These are phyloP conservation scores for Pseudorectes ferrugineus DNA, from an alignment of 2,113 vertebrate species.

Conservation along the genomic window DNA sequence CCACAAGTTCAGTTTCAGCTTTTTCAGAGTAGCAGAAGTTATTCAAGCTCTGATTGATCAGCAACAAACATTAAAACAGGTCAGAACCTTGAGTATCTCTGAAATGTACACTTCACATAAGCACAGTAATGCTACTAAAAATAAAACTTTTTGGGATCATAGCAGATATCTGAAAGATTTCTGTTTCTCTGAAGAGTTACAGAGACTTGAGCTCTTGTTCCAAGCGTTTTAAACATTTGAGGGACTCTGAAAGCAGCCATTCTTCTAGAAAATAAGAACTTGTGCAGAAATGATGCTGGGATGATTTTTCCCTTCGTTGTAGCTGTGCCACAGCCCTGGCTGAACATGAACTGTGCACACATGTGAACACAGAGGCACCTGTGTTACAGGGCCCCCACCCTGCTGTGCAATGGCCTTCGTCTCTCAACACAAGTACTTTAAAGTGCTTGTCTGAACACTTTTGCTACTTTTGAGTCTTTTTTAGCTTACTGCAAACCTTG, in stretches of 20 bases:
- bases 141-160: not conserved
- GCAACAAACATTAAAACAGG: not conserved
- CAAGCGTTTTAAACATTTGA: not conserved
- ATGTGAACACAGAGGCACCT: no score
- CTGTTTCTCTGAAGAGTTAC: not conserved
- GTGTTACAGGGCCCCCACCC: not conserved
- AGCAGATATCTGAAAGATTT: not conserved
- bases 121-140: not conserved
- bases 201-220: not conserved
- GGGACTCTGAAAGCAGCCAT: not conserved
- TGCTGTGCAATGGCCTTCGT: fast-evolving
- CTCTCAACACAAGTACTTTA: not conserved
- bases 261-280: not conserved
- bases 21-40: not conserved
- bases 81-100: not conserved
- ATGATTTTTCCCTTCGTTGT: not conserved
- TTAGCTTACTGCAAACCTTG: not conserved
- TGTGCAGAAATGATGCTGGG: not conserved
- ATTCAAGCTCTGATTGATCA: not conserved
- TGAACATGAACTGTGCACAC: not conserved
- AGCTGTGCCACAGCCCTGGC: no score
- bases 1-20: not conserved
- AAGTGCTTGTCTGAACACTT: not conserved
- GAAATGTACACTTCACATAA: not conserved
- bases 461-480: not conserved